Percentiles rank a stretch among this genome's conserved stretches.
Conservation (phyloP, 2,113 vertebrate genomes). For the Hyaena hyaena region DNA sequence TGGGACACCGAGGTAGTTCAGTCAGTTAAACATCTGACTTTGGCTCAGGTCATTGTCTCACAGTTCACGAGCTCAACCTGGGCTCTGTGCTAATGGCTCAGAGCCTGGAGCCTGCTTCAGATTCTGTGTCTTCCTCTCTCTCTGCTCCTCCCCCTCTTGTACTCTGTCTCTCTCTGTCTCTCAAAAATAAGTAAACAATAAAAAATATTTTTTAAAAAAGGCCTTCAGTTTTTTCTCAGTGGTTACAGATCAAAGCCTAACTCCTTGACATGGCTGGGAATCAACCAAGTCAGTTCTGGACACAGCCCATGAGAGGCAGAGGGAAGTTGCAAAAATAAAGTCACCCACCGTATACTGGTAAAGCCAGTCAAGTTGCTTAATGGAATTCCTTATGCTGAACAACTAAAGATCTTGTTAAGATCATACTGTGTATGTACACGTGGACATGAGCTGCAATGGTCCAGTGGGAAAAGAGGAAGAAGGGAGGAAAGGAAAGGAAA, state of each 20-base stretch:
- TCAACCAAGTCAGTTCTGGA: not conserved
- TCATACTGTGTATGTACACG: accelerated
- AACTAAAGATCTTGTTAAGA: not conserved
- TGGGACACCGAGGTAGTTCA: no score
- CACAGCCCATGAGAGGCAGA: not conserved
- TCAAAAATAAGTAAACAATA: no score
- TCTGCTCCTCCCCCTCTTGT: no score
- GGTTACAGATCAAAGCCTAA: not conserved
- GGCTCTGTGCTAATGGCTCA: no score
- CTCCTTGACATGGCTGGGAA: not conserved
- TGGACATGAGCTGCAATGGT: not conserved
- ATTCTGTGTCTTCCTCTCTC: no score
- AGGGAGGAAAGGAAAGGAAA: not conserved
- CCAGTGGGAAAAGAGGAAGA: not conserved
- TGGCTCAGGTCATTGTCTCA: no score
- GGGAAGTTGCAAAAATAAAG: not conserved
- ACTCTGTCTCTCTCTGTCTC: no score
- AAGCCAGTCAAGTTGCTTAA: not conserved
- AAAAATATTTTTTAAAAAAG: no score
- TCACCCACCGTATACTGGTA: not conserved
- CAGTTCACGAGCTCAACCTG: no score
- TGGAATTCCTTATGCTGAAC: not conserved
- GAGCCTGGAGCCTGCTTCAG: no score
- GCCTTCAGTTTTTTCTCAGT: not conserved
- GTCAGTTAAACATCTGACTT: no score